phyloP scores from a whole-genome alignment of 2,113 vertebrate genomes.

The Globicephala melas region DNA sequence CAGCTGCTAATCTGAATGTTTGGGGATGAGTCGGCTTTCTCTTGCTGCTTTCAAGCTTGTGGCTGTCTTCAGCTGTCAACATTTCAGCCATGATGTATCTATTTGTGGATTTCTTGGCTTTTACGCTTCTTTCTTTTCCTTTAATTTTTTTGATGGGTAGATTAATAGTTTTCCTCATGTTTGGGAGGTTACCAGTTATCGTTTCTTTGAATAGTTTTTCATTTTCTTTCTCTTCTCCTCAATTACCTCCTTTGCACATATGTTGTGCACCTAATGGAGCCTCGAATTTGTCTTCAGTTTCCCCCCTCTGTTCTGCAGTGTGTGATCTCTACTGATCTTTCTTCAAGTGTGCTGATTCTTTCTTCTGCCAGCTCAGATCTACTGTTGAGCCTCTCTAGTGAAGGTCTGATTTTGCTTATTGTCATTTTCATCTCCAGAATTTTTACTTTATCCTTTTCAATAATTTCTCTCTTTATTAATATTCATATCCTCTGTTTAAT shows the following conservation, averaged over 20 bases:
- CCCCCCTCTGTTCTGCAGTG: background rate
- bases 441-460: background rate
- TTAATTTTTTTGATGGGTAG: background rate
- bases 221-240: too few relatives aligned
- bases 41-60: background rate
- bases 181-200: background rate
- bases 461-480: background rate
- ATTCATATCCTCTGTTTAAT: background rate
- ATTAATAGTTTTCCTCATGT: background rate
- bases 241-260: accelerated
- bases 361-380: background rate
- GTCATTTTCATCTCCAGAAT: background rate
- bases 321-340: background rate
- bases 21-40: background rate
- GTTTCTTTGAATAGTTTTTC: background rate
- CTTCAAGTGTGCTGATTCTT: background rate
- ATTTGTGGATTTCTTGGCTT: background rate
- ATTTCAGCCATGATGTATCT: background rate
- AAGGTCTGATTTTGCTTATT: too few relatives aligned
- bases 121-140: background rate
- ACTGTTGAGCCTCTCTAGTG: background rate
- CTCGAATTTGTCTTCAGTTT: background rate
- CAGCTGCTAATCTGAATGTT: background rate
- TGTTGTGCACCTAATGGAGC: background rate
- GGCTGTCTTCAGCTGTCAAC: background rate